Evolutionary conservation across 1,140 invertebrate species (phyloP), one percentile per base, ranked within the genome.

Genomic region (Philaenus spumarius): DNA sequence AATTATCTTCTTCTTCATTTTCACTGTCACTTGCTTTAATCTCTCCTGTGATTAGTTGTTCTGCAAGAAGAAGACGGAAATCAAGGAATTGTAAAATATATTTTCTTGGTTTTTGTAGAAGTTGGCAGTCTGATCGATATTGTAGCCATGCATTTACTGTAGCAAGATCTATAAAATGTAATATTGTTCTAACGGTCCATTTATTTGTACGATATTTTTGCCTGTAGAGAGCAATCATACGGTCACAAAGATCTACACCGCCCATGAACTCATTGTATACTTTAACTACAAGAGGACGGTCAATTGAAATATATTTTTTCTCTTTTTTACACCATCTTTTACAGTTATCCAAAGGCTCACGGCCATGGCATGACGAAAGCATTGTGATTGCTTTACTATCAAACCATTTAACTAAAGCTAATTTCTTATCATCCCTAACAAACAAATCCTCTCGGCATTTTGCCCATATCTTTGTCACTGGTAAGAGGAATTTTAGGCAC

Each of bases 211-310:
- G 26, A 9, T 45, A 42, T 34, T 22, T 39, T 19, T 55, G 61
- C 6, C 51, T 23, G 37, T 59, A 64, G 48, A 63, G 61, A 37
- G 40, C 40, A 34, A 63, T 59, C 23, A 64, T 42, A 24, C 54
- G 45, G 35, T 60, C 58, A 4, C 53, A 30, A 17, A 63, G 48
- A 42, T 63, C 64, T 2, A 65, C 61, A n/a, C 71, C 68, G n/a
- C 68, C 68, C 68, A 71, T 70, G 54, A 56, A 58, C 45, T 62
- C 58, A 56, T 72, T 72, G 62, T 71, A 72, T 35, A 40, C 20
- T 42, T 63, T 62, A 1, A 71, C 53, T 24, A 68, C 64, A n/a
- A 58, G 45, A 39, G 70, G 70, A 11, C 60, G 48, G 24, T 30
- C 26, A 14, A 70, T 58, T n/a, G 55, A 15, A 9, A 68, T 53